Evolutionary conservation across 2,888 invertebrate genomes (phyloP), one percentile per base, ranked within the genome.

Genomic region (Malthinus seriepunctatus): DNA sequence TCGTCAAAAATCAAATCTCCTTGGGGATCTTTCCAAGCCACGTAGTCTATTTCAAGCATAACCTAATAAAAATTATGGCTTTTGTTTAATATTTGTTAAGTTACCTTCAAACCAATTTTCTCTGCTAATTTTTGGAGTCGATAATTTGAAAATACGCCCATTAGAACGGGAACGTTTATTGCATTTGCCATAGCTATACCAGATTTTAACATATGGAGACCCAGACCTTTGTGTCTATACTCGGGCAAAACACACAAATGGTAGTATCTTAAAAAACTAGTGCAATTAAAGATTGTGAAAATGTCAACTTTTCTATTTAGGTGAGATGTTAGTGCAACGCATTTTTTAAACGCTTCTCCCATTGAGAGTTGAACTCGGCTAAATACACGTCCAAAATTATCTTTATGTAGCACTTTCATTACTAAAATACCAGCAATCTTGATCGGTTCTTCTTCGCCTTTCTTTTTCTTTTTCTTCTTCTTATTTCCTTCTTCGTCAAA

Each of bases 1-100:
- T 82, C 78, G 23, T 77, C 78, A 65, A 83, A 82, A 3, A 82
- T 73, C n/a, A 81, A 64, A 45, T 75, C 71, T 9, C 77, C 75
- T 8, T 77, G 64, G 44, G 67, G 63, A 47, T 79, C 73, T 5
- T 75, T 51, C 81, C 81, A 83, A 3, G 75, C 73, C 1, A 73
- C 74, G 63, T 83, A 83, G 32, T 72, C 71, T 8, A 81, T 75
- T 69, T 82, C 81, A 15, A 66, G 62, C 4, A 72, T 38, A 4
- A 68, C 56, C 73, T 73, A 12, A n/a, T 2, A 1, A 45, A 32
- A 10, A 32, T 23, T 23, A 23, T 5, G 23, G 5, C 23, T 23
- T 23, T 23, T 23, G 23, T 23, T 23, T 23, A 23, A 51, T 8
- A 35, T n/a, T 33, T 31, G 32, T 44, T 23, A 23, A 23, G 14